Percentiles rank a stretch among this genome's conserved stretches.
These are phyloP conservation scores for Microtus montanus DNA, from an alignment of 2,113 vertebrate genomes.

Conservation along the genomic window DNA sequence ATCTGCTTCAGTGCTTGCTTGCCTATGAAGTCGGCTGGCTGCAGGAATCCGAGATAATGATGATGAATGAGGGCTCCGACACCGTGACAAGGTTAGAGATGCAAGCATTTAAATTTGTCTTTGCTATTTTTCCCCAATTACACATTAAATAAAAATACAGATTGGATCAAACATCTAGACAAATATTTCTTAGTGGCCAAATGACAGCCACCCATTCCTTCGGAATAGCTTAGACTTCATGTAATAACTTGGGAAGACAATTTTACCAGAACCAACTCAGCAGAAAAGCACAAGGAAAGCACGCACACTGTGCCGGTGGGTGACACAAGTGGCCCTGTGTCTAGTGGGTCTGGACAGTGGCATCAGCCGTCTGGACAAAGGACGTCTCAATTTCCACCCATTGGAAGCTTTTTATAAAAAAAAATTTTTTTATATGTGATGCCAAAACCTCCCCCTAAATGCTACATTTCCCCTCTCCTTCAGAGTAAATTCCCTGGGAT, in stretches of 20 bases:
- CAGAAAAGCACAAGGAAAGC: not conserved
- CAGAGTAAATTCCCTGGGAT: not conserved
- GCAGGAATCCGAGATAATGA: constrained; percentile 76
- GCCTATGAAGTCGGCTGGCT: constrained; percentile 95
- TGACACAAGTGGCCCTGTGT: not conserved
- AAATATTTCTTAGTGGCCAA: constrained; percentile 60
- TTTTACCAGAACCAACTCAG: constrained; percentile 32
- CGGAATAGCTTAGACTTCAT: constrained; percentile 39
- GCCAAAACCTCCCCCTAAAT: not conserved
- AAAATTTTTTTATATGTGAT: not conserved
- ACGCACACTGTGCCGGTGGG: not conserved
- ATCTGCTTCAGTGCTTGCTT: constrained; percentile 94
- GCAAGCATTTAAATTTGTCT: constrained; percentile 74
- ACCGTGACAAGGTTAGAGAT: constrained; percentile 75
- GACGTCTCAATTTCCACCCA: not conserved
- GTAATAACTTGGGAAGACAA: constrained; percentile 58
- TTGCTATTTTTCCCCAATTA: constrained; percentile 73
- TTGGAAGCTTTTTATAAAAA: not conserved
- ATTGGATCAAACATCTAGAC: constrained; percentile 73
- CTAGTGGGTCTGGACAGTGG: not conserved
- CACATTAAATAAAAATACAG: constrained; percentile 75
- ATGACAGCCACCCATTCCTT: constrained; percentile 60
- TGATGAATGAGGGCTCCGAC: constrained; percentile 67
- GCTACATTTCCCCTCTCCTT: not conserved
- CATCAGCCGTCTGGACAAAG: not conserved